These are phyloP conservation scores for Sternarchorhynchus goeldii DNA, from an alignment of 2,797 vertebrate genomes.

Conservation along the genomic window DNA sequence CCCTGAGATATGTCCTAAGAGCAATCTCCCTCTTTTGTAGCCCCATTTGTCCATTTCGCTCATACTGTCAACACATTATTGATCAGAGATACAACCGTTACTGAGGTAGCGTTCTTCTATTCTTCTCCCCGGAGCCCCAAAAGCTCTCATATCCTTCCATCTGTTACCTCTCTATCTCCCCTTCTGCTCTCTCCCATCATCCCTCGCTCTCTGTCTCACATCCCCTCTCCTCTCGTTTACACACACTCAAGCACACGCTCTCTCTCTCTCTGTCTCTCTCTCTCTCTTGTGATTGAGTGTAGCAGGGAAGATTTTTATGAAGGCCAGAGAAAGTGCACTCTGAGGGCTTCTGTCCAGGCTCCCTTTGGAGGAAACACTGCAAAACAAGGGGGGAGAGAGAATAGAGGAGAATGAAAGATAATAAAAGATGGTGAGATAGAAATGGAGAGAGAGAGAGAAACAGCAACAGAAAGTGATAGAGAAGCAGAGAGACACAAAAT, in stretches of 20 bases:
- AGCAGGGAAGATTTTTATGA: conserved; percentile 53
- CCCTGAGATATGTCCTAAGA: conserved; percentile 54
- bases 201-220: conserved; percentile 56
- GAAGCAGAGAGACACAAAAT: conserved; percentile 38
- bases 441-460: conserved; percentile 41
- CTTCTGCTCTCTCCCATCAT: conserved; percentile 50
- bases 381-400: conserved; percentile 19
- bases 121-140: conserved; percentile 59
- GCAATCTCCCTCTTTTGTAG: conserved; percentile 46
- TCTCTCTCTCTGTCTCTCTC: conserved; percentile 30
- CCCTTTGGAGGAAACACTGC: conserved; percentile 33
- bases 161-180: conserved; percentile 64
- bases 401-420: conserved; percentile 31
- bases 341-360: conserved; percentile 65
- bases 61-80: conserved; percentile 65
- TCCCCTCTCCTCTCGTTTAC: conserved; percentile 24
- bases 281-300: conserved; percentile 45
- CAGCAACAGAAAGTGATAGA: not conserved
- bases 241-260: conserved; percentile 45
- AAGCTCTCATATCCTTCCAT: conserved; percentile 73
- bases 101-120: conserved; percentile 56
- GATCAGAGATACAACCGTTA: conserved; percentile 70
- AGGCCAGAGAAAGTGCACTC: conserved; percentile 62
- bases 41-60: conserved; percentile 52
- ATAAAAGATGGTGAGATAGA: conserved; percentile 38